These are phyloP conservation scores for Drosophila triauraria DNA, from an alignment of 1,140 invertebrate species.

Conservation along the genomic window DNA sequence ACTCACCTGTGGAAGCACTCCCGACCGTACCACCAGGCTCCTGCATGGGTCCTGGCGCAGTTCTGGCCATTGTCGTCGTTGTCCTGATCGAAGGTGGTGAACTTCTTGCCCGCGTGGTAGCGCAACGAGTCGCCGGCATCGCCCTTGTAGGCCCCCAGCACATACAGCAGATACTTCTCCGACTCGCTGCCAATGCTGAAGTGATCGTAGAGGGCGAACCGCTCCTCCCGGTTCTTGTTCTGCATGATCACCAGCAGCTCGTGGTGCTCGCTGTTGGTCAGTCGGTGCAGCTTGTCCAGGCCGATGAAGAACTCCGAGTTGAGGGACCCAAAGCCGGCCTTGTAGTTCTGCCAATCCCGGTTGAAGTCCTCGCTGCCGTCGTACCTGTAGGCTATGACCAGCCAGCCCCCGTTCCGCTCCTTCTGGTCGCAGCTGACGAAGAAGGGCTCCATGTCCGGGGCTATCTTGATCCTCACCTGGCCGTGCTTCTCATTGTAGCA, in stretches of 20 bases:
- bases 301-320: slow-evolving; percentile 88
- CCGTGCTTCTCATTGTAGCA: slow-evolving; percentile 61
- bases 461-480: slow-evolving; percentile 40
- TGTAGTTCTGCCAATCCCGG: slow-evolving; percentile 88
- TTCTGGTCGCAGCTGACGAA: slow-evolving; percentile 87
- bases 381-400: slow-evolving; percentile 87
- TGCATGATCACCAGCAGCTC: slow-evolving; percentile 88
- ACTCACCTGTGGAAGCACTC: slow-evolving; percentile 69
- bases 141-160: slow-evolving; percentile 88
- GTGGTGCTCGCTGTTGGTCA: slow-evolving; percentile 87
- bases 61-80: slow-evolving; percentile 90
- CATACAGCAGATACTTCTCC: slow-evolving; percentile 88
- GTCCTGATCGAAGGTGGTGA: slow-evolving; percentile 90
- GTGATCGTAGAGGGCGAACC: slow-evolving; percentile 87
- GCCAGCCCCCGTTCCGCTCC: slow-evolving; percentile 87
- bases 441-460: slow-evolving; percentile 85
- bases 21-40: slow-evolving; percentile 89
- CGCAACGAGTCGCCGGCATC: slow-evolving; percentile 89
- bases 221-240: slow-evolving; percentile 86
- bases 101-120: slow-evolving; percentile 90
- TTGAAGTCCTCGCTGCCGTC: slow-evolving; percentile 88
- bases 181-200: slow-evolving; percentile 88
- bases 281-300: slow-evolving; percentile 86
- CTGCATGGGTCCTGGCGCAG: slow-evolving; percentile 88
- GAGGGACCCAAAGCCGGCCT: slow-evolving; percentile 87